Evolutionary conservation across 37 sponge, comb jelly and placozoan genomes (phyloP).

Genomic region (Petrosia ficiformis): DNA sequence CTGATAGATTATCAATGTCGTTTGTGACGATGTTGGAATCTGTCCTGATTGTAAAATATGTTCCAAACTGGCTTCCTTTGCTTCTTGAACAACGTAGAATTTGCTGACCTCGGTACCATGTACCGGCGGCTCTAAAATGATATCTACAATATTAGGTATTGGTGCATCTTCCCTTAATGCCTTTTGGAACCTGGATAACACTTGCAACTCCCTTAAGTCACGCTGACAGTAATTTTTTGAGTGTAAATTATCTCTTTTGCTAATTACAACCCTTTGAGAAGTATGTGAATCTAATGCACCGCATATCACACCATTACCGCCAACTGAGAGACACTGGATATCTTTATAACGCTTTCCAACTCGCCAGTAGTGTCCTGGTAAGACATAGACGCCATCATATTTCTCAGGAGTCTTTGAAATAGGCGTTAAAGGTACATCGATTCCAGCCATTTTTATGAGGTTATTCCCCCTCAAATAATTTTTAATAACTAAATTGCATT

Average conservation of each 20-base stretch:
- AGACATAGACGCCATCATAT: background rate
- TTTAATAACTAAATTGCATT: too few species aligned
- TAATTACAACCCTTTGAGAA: background rate
- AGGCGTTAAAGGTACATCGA: too few species aligned
- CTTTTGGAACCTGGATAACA: background rate
- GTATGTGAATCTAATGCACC: background rate
- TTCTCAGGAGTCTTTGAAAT: too few species aligned
- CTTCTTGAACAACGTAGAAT: background rate
- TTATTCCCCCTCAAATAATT: too few species aligned
- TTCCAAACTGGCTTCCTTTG: background rate
- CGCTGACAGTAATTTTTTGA: background rate
- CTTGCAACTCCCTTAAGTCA: background rate
- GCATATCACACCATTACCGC: background rate
- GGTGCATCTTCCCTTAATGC: background rate
- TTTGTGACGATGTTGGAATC: constrained; percentile 56
- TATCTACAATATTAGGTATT: background rate
- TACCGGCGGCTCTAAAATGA: background rate
- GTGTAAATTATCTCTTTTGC: background rate
- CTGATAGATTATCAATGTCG: constrained; percentile 93
- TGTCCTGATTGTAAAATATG: background rate
- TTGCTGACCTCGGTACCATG: background rate
- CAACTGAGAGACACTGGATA: background rate
- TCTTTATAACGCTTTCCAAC: constrained; percentile 4
- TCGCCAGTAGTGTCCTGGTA: background rate
- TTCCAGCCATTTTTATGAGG: too few species aligned